Evolutionary conservation across 1,140 invertebrate species (phyloP), one percentile per base, ranked within the genome.

Genomic region (Papilio helenus): DNA sequence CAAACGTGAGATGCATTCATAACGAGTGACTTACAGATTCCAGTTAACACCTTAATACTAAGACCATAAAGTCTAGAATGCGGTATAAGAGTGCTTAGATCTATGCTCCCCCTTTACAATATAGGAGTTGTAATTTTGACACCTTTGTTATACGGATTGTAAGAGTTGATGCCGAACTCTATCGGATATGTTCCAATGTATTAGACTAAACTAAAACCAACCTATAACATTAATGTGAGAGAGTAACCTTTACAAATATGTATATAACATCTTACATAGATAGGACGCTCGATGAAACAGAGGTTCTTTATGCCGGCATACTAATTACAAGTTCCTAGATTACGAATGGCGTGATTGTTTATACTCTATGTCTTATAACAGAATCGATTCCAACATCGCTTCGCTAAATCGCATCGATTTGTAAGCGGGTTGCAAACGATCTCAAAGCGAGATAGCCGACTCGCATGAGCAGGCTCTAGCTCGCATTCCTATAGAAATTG

Each of bases 401-500:
- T 8, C 16, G n/a, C 5, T 44, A 46, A 23, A 26, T 74, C 72
- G 42, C n/a, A 46, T 12, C 72, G 72, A 74, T 74, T 49, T 74
- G 42, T 74, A 46, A 49, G 72, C 72, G 71, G 34, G 1, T 72
- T 39, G 34, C 42, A 46, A 74, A 74, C 83, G 87, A 87, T 90
- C 83, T 79, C 81, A 77, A 61, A 77, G 79, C 42, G 79, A 80
- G 88, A 88, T 90, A 87, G 79, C 82, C 82, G 82, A 81, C 88
- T 83, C 85, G 88, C 85, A 88, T 83, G 87, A 87, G 83, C 83
- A 83, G 73, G 79, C 81, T 79, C 80, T 82, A 58, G 82, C 84
- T 85, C 79, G 85, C 88, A 89, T 89, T 87, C 88, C 88, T 81
- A 89, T 91, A 83, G 83, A 89, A 89, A 89, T 87, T 85, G 86